Conservation (phyloP, 2,888 invertebrate genomes). For the Scelioninae gen. 2 region DNA sequence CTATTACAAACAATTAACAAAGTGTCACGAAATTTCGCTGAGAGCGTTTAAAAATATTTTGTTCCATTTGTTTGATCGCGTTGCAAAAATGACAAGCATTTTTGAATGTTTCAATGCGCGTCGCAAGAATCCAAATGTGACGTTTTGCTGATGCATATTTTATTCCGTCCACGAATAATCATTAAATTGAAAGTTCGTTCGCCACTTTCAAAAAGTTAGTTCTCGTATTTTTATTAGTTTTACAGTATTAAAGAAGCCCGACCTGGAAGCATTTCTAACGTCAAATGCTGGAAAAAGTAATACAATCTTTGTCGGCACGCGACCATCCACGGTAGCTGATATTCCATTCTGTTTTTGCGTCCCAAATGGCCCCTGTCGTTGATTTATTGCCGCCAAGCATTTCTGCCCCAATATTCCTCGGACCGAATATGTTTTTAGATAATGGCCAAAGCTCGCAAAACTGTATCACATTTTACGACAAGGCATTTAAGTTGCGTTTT, state of each 20-base stretch:
- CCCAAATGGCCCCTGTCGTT: conserved; percentile 21
- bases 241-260: background rate
- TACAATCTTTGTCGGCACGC: conserved; percentile 48
- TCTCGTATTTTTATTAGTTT: conserved; percentile 10
- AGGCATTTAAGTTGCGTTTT: conserved; percentile 39
- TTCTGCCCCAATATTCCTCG: conserved; percentile 14
- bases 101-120: too few relatives aligned
- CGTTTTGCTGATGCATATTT: too few relatives aligned
- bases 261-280: conserved; percentile 22
- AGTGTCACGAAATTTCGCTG: too few relatives aligned
- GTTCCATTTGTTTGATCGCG: too few relatives aligned
- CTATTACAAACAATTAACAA: too few relatives aligned
- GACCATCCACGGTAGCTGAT: conserved; percentile 46
- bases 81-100: too few relatives aligned
- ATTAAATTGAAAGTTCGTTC: too few relatives aligned
- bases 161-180: too few relatives aligned
- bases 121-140: too few relatives aligned
- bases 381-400: conserved; percentile 36
- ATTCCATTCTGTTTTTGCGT: conserved; percentile 32
- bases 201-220: too few relatives aligned
- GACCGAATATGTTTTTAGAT: conserved; percentile 22
- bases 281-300: conserved; percentile 20
- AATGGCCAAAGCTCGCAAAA: conserved; percentile 40
- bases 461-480: conserved; percentile 39
- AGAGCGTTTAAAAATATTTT: too few relatives aligned